Evolutionary conservation across 2,888 invertebrate genomes (phyloP).

Genomic region (Margaritifera margaritifera): DNA sequence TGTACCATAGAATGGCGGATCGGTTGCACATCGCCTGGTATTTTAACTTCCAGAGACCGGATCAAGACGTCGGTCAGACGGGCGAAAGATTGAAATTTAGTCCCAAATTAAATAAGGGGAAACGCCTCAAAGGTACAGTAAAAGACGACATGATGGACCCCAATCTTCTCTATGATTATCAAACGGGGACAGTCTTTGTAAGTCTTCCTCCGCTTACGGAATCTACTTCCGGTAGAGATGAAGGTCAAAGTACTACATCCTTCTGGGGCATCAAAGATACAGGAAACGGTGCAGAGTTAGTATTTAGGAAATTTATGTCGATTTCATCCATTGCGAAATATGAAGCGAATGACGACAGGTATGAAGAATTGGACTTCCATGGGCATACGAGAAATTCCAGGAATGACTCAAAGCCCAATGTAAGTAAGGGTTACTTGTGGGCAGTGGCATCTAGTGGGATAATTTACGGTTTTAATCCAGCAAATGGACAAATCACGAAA

Average conservation of each 20-base stretch:
- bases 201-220: constrained; percentile 13
- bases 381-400: not conserved
- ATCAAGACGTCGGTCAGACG: not conserved
- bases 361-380: not conserved
- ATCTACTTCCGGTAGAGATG: not conserved
- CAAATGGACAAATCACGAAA: constrained; percentile 1
- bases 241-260: constrained; percentile 6
- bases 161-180: constrained; percentile 20
- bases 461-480: not conserved
- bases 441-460: constrained; percentile 2
- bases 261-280: constrained; percentile 22
- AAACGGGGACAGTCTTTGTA: constrained; percentile 11
- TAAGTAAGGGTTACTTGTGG: constrained; percentile 3
- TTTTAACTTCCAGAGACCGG: constrained; percentile 7
- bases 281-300: constrained; percentile 7
- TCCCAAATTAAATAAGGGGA: not conserved
- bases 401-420: not conserved
- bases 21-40: constrained; percentile 30
- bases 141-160: constrained; percentile 8
- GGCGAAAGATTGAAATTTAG: not conserved
- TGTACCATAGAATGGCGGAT: constrained; percentile 23
- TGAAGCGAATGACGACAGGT: constrained; percentile 9
- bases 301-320: constrained; percentile 6
- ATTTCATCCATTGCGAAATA: constrained; percentile 20
- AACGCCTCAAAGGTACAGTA: not conserved